Evolutionary conservation across 2,888 invertebrate genomes (phyloP), one percentile per base, ranked within the genome.

Genomic region (Polymixis flavicincta): DNA sequence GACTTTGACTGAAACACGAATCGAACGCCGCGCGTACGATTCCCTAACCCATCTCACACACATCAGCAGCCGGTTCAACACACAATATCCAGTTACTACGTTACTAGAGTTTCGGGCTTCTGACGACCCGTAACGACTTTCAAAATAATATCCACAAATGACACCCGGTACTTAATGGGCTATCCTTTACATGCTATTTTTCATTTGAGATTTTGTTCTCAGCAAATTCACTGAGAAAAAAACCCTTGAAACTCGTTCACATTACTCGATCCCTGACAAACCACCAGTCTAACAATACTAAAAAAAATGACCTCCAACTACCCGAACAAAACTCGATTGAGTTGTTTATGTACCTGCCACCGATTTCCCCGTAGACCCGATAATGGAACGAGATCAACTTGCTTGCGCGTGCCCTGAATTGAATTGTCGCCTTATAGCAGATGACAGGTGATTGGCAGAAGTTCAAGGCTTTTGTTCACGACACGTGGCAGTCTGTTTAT

Each of bases 341-440:
- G 81, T 87, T 89, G 88, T 88, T 89, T 87, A 87, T 87, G 74
- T 85, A 87, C 89, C 84, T 84, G 80, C 78, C 72, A 87, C 78
- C 87, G 86, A 90, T 89, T 88, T 89, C 89, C 89, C 87, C 76
- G 74, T 77, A 87, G 84, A 73, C 85, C 72, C 71, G 61, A 84
- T 88, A 89, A 85, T 85, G 78, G 85, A 85, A 82, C 80, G 80
- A 87, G 88, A 88, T 87, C 85, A 85, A 89, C 82, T 87, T 76
- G 77, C 66, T 71, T 64, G 72, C 76, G 87, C 90, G 90, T 87
- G 88, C 60, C 82, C 82, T 76, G 77, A 90, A 89, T 87, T 80
- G 59, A 65, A 68, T 75, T 78, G 80, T 83, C 80, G 55, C 83
- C 59, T 54, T 65, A 48, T 17, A 32, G 25, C 17, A 2, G 6